Conservation (phyloP, 1,140 invertebrate species). For the Drosophila truncata region DNA sequence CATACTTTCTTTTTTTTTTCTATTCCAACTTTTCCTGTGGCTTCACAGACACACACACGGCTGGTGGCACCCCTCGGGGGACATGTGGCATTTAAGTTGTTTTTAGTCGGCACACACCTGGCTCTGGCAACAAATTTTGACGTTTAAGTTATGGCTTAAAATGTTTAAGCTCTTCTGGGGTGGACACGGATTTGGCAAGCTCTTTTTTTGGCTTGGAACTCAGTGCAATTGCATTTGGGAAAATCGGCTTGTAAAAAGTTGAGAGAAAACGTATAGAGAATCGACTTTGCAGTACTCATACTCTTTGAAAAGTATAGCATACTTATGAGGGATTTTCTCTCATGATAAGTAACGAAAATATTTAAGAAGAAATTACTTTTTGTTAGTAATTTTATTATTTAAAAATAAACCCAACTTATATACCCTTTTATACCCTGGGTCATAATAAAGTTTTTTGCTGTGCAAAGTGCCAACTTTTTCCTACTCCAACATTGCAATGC, state of each 20-base stretch:
- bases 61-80: conserved; percentile 12
- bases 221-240: conserved; percentile 23
- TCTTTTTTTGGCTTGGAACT: conserved; percentile 12
- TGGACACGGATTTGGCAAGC: conserved; percentile 36
- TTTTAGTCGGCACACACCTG: conserved; percentile 65
- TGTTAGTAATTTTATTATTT: background rate
- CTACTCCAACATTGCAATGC: background rate
- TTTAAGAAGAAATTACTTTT: too few species aligned
- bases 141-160: conserved; percentile 81
- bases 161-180: conserved; percentile 60
- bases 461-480: conserved; percentile 1
- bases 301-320: background rate
- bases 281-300: background rate
- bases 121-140: conserved; percentile 55
- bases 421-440: background rate
- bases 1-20: conserved; percentile 27
- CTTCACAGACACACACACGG: background rate
- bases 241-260: background rate
- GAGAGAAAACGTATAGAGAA: background rate
- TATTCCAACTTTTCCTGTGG: conserved; percentile 25
- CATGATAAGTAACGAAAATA: background rate
- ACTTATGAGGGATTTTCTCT: too few species aligned
- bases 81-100: conserved; percentile 75
- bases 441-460: conserved; percentile 13
- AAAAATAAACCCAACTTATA: background rate